These are phyloP conservation scores for Sebastes matsubarae DNA, from an alignment of 2,797 vertebrate species.

Conservation along the genomic window DNA sequence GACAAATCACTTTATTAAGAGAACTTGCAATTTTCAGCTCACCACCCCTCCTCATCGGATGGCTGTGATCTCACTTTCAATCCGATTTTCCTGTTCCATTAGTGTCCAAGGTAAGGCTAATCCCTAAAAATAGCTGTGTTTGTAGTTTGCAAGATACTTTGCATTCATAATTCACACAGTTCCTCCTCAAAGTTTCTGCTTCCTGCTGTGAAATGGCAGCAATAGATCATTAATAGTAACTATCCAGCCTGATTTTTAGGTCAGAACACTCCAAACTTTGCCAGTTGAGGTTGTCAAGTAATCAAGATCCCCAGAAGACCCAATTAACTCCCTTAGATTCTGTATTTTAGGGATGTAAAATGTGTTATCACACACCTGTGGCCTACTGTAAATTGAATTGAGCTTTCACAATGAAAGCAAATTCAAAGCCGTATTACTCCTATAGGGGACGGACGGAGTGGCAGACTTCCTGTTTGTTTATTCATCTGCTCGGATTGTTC, in stretches of 20 bases:
- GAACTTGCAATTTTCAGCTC: neutral
- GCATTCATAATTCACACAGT: neutral
- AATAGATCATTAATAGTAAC: neutral
- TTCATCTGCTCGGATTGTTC: constrained; percentile 26
- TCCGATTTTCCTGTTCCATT: neutral
- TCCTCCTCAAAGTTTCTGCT: neutral
- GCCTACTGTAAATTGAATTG: neutral
- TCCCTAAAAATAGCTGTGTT: neutral
- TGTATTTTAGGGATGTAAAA: neutral
- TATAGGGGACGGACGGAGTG: neutral
- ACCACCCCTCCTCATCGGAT: neutral
- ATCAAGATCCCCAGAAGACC: neutral
- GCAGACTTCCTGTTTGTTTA: constrained; percentile 34
- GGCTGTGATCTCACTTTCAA: neutral
- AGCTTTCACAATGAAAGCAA: neutral
- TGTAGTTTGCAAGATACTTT: neutral
- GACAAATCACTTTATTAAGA: neutral
- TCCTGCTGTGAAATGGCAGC: constrained; percentile 5
- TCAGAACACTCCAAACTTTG: neutral
- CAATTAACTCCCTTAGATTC: neutral
- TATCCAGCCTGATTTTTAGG: constrained; percentile 2
- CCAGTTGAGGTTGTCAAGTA: neutral
- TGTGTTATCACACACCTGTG: neutral
- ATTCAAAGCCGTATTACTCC: neutral
- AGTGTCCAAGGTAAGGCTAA: neutral